Evolutionary conservation across 2,797 vertebrate species (phyloP).

Genomic region (Sebastolobus alascanus): DNA sequence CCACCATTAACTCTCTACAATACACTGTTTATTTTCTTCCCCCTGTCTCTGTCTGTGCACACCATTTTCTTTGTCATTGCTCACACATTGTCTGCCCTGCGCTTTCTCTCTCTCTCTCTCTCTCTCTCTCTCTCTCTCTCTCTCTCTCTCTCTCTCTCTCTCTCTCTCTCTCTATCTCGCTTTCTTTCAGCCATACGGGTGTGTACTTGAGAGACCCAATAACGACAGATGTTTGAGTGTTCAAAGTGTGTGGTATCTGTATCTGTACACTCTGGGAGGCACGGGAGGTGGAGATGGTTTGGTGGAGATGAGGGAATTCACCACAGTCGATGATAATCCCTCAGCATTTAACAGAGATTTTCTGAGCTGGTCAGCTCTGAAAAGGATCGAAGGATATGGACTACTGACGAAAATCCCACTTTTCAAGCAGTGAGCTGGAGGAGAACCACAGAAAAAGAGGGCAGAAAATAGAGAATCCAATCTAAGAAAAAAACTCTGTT

Average conservation of each 20-base stretch:
- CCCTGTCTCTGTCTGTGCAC: background rate
- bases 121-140: background rate
- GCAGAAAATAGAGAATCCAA: constrained; percentile 26
- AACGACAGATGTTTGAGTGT: constrained; percentile 33
- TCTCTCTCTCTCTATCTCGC: background rate
- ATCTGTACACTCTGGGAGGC: constrained; percentile 5
- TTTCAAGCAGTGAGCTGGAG: constrained; percentile 26
- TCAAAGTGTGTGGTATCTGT: constrained; percentile 38
- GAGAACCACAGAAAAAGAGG: constrained; percentile 25
- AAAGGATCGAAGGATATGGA: constrained; percentile 22
- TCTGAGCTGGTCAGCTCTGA: constrained; percentile 30
- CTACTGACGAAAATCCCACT: background rate
- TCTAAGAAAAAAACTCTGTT: constrained; percentile 29
- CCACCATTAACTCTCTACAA: constrained; percentile 15
- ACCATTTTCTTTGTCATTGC: constrained; percentile 18
- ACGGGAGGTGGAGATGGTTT: constrained; percentile 32
- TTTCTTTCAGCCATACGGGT: constrained; percentile 34
- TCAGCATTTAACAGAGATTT: constrained; percentile 43
- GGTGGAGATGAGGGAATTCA: constrained; percentile 47
- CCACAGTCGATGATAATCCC: constrained; percentile 49
- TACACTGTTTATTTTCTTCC: constrained; percentile 9
- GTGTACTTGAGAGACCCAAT: constrained; percentile 37
- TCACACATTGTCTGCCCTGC: constrained; percentile 13
- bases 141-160: background rate
- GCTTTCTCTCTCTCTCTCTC: constrained; percentile 8